Evolutionary conservation across 2,113 vertebrate species (phyloP).

Genomic region (Rattus rattus): DNA sequence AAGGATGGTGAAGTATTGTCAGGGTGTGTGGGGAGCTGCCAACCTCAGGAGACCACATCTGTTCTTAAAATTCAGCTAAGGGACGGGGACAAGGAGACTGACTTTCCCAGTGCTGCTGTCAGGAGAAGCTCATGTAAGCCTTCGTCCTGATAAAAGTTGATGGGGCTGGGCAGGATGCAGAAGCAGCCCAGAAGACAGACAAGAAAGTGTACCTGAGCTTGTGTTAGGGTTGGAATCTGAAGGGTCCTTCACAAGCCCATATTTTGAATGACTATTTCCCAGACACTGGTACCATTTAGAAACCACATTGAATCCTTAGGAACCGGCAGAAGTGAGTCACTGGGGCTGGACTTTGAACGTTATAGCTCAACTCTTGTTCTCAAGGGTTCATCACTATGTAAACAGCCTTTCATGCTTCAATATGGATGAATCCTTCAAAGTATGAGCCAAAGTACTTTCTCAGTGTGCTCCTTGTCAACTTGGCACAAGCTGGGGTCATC

Average conservation of each 20-base stretch:
- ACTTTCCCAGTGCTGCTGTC: fast-evolving
- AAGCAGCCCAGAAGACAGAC: not conserved
- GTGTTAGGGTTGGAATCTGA: not conserved
- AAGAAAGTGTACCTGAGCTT: not conserved
- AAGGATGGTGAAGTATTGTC: not conserved
- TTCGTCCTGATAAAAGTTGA: too few species aligned
- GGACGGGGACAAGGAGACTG: not conserved
- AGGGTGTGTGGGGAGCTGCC: fast-evolving
- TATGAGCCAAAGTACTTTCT: not conserved
- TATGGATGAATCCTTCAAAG: too few species aligned
- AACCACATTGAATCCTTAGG: not conserved
- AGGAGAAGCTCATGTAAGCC: too few species aligned
- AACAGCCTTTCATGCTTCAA: not conserved
- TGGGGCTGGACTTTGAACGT: not conserved
- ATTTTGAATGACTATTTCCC: not conserved
- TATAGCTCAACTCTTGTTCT: not conserved
- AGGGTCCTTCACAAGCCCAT: not conserved
- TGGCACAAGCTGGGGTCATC: not conserved
- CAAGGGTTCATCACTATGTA: not conserved
- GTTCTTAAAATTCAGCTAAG: not conserved
- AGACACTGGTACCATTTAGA: not conserved
- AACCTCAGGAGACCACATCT: not conserved
- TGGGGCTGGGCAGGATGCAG: too few species aligned
- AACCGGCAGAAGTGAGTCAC: not conserved
- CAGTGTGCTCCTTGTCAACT: too few species aligned